phyloP scores from a whole-genome alignment of 2,113 vertebrate species.

The Alethe diademata region DNA sequence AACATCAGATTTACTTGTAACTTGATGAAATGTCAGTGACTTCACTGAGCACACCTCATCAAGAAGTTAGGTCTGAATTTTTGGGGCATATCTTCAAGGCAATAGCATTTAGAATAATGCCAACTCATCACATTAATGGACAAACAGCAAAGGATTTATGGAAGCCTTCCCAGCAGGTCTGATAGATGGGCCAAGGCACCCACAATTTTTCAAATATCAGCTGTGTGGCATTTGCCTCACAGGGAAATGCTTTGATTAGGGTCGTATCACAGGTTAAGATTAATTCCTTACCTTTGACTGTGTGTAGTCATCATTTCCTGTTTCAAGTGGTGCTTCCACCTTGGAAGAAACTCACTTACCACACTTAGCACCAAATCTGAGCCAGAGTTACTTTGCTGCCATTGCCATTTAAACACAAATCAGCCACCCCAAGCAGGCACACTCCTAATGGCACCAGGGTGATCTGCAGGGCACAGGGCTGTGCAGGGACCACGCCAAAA shows the following conservation, averaged over 20 bases:
- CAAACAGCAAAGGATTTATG: neutral
- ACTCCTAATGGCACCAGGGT: neutral
- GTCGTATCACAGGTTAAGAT: neutral
- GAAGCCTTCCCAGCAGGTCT: neutral
- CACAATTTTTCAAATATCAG: neutral
- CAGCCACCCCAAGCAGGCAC: neutral
- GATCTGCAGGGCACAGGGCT: neutral
- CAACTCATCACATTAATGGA: neutral
- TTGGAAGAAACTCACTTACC: neutral
- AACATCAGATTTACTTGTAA: neutral
- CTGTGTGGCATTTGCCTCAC: neutral
- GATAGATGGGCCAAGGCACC: neutral
- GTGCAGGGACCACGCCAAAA: neutral
- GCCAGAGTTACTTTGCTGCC: neutral
- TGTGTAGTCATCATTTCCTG: neutral
- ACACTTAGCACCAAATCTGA: neutral
- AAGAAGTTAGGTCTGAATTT: neutral
- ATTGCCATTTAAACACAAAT: neutral
- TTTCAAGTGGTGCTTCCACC: rapidly evolving
- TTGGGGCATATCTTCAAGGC: neutral
- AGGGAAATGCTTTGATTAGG: neutral
- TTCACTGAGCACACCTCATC: neutral
- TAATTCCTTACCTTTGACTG: neutral
- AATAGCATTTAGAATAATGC: neutral
- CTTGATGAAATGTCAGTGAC: neutral